phyloP scores from a whole-genome alignment of 2,797 vertebrate species.

The Enteromius radiatus region DNA sequence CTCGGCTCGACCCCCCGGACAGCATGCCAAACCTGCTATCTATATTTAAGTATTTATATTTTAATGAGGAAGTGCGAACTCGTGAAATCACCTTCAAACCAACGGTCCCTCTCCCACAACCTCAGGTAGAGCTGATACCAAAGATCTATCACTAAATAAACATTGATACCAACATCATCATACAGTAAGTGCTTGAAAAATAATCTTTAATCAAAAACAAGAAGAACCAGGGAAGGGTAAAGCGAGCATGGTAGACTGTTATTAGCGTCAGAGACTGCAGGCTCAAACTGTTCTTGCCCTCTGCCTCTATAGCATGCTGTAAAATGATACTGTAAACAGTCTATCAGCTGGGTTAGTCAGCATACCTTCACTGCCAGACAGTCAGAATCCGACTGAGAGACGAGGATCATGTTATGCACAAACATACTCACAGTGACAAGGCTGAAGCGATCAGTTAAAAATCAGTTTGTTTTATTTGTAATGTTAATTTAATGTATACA shows the following conservation, averaged over 20 bases:
- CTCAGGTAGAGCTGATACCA: background rate
- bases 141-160: background rate
- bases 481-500: background rate
- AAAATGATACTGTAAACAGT: conserved; percentile 53
- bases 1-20: too few species aligned
- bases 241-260: background rate
- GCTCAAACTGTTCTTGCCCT: conserved; percentile 19
- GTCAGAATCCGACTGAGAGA: conserved; percentile 29
- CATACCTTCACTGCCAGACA: conserved; percentile 43
- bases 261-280: conserved; percentile 20
- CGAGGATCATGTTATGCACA: conserved; percentile 48
- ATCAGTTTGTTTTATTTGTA: background rate
- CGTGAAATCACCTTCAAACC: background rate
- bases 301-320: conserved; percentile 33
- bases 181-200: background rate
- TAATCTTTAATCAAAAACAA: conserved; percentile 4
- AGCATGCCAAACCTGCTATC: too few species aligned
- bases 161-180: background rate
- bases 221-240: background rate
- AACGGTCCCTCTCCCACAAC: background rate
- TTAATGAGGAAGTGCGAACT: too few species aligned
- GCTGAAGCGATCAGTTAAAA: background rate
- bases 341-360: conserved; percentile 51
- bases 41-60: too few species aligned
- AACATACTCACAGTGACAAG: conserved; percentile 26